phyloP scores from a whole-genome alignment of 2,113 vertebrate genomes.

The Petaurus breviceps region DNA sequence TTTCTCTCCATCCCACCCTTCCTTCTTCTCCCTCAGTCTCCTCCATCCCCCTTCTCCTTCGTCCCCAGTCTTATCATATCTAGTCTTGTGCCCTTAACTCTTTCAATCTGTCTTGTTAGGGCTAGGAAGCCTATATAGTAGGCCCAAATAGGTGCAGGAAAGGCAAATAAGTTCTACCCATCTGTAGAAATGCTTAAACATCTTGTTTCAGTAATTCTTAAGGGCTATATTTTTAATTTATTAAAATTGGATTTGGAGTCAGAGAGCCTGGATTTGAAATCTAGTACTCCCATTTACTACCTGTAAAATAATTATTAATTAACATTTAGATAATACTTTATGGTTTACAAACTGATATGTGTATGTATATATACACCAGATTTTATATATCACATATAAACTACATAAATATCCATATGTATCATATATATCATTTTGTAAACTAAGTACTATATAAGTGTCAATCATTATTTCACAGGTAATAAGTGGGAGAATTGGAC shows the following conservation, averaged over 20 bases:
- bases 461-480: background rate
- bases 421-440: background rate
- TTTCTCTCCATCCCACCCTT: background rate
- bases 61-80: background rate
- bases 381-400: background rate
- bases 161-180: background rate
- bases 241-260: background rate
- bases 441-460: background rate
- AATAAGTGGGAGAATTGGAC: background rate
- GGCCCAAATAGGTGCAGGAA: background rate
- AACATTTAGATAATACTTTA: background rate
- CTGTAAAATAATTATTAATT: background rate
- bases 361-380: background rate
- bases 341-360: background rate
- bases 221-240: background rate
- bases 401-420: background rate
- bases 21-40: background rate
- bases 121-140: background rate
- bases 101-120: background rate
- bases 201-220: background rate
- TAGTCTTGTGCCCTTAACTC: background rate
- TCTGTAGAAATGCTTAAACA: background rate
- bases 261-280: background rate
- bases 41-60: background rate
- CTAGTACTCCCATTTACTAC: background rate